Evolutionary conservation across 1,140 invertebrate genomes (phyloP), one percentile per base, ranked within the genome.

Genomic region (Sesamia nonagrioides): DNA sequence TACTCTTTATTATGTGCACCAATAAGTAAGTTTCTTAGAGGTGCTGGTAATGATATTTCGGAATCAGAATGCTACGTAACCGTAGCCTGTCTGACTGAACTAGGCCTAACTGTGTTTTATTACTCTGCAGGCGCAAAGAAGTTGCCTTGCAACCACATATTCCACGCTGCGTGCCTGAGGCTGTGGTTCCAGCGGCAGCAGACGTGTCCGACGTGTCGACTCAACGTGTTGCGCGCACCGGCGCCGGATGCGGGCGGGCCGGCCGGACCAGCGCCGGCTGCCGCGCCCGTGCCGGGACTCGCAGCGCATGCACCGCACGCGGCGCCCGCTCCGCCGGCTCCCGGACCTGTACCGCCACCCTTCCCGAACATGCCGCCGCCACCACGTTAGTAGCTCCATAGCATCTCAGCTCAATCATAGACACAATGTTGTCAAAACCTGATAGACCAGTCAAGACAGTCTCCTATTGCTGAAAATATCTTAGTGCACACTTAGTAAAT

Each of bases 141-240:
- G 92, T 95, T 99, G 75, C 99, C 99, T 0, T 99, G 99, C 95
- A 99, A 99, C 95, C 99, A 99, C 92, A 99, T 99, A 87, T 99
- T 99, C 95, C 99, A 99, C 94, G 98, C 99, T 27, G 97, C 98
- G 40, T 99, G 99, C 94, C 95, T 99, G n/a, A 96, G 99, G 8
- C 99, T 99, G 5, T 99, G 99, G 99, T 99, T 99, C 95, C 99
- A 99, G 95, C 96, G 99, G 11, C 99, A 99, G 94, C 99, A 99
- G 95, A 99, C 99, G 0, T 99, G 99, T 95, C 99, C 99, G 6
- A 99, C 99, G 0, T 99, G 99, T 95, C 96, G 99, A 18, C 96
- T 99, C 60, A 99, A 99, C 95, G 99, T 99, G 86, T 95, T 99
- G 79, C 96, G 98, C 69, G 96, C 96, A 18, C 96, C 97, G 1